Conservation (phyloP, 2,797 vertebrate species). For the Sternarchorhynchus goeldii region DNA sequence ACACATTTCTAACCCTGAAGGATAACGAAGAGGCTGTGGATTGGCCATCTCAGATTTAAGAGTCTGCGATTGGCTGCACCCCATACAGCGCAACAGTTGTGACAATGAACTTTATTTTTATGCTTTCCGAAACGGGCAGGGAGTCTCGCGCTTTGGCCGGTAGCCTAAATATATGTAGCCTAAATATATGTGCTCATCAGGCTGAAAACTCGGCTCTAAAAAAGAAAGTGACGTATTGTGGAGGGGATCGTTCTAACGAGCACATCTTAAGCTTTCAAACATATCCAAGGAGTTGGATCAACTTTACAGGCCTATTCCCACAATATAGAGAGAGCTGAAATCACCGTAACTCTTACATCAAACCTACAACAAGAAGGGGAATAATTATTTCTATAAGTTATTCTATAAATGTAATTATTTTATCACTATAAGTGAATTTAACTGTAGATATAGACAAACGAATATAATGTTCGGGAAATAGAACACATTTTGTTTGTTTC, state of each 20-base stretch:
- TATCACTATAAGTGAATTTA: too few relatives aligned
- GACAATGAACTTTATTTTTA: slow-evolving; percentile 76
- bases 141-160: slow-evolving; percentile 59
- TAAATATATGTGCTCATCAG: slow-evolving; percentile 53
- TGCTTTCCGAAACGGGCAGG: slow-evolving; percentile 69
- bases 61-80: slow-evolving; percentile 68
- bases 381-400: too few relatives aligned
- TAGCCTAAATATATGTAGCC: slow-evolving; percentile 39
- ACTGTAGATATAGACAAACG: too few relatives aligned
- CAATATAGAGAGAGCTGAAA: too few relatives aligned
- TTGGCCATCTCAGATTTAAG: slow-evolving; percentile 34
- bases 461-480: too few relatives aligned
- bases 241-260: not conserved
- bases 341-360: too few relatives aligned
- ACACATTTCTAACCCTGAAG: slow-evolving; percentile 72
- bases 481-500: too few relatives aligned
- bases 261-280: not conserved
- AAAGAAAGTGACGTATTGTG: slow-evolving; percentile 64
- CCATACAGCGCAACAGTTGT: slow-evolving; percentile 61
- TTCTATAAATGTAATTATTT: too few relatives aligned
- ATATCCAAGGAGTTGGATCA: not conserved
- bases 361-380: too few relatives aligned
- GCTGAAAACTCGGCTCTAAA: slow-evolving; percentile 66
- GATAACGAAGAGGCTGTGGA: slow-evolving; percentile 56
- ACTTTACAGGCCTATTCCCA: not conserved